These are phyloP conservation scores for Opisthograptis luteolata DNA, from an alignment of 2,888 invertebrate genomes.

Conservation along the genomic window DNA sequence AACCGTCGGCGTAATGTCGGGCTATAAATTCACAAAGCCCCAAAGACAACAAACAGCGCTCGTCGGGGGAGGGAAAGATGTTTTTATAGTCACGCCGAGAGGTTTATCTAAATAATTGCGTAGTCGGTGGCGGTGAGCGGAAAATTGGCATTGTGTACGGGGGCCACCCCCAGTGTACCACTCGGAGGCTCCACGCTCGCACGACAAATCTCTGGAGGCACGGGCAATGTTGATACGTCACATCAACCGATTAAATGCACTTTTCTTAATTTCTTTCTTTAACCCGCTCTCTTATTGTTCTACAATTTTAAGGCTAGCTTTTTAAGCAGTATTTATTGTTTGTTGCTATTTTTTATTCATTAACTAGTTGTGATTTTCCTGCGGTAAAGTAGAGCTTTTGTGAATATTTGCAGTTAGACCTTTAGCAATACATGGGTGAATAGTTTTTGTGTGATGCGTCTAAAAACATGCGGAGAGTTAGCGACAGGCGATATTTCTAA, in stretches of 20 bases:
- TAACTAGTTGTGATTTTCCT: too few relatives aligned
- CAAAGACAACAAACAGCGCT: slow-evolving; percentile 80
- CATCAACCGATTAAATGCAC: slow-evolving; percentile 9
- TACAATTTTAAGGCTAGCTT: too few relatives aligned
- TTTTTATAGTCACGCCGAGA: slow-evolving; percentile 83
- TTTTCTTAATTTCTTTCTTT: slow-evolving; percentile 33
- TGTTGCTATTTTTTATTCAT: slow-evolving; percentile 56
- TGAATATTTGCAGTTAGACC: too few relatives aligned
- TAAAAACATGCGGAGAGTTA: too few relatives aligned
- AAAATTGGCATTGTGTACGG: slow-evolving; percentile 78
- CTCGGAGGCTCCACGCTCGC: slow-evolving; percentile 16
- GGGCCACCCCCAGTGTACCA: slow-evolving; percentile 27
- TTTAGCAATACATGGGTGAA: too few relatives aligned
- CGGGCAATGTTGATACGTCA: slow-evolving; percentile 14
- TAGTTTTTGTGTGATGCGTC: too few relatives aligned
- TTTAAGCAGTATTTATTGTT: slow-evolving; percentile 50
- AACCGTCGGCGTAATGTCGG: slow-evolving; percentile 77
- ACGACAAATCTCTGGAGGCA: slow-evolving; percentile 25
- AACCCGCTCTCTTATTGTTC: slow-evolving; percentile 34
- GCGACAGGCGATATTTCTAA: too few relatives aligned
- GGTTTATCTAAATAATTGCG: slow-evolving; percentile 84
- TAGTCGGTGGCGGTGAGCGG: slow-evolving; percentile 82
- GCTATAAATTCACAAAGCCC: slow-evolving; percentile 82
- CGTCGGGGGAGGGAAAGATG: slow-evolving; percentile 77
- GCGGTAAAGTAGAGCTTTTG: too few relatives aligned